These are phyloP conservation scores for Eurosta solidaginis DNA, from an alignment of 1,140 invertebrate genomes.

Conservation along the genomic window DNA sequence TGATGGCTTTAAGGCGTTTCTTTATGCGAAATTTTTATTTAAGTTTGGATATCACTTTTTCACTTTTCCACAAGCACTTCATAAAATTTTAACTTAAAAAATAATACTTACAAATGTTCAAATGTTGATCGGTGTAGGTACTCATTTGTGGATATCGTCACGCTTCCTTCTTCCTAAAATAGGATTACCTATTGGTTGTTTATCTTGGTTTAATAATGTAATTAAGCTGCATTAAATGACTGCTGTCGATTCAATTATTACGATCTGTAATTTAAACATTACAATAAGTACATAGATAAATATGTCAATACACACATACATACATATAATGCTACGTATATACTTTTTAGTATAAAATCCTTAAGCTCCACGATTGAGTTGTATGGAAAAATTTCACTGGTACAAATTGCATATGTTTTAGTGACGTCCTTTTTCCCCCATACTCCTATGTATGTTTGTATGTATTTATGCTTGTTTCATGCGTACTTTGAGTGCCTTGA, in stretches of 20 bases:
- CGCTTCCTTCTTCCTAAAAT: background rate
- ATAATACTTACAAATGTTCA: background rate
- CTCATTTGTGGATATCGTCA: background rate
- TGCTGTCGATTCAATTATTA: constrained; percentile 26
- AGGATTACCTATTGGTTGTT: background rate
- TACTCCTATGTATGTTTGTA: background rate
- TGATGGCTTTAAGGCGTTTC: constrained; percentile 51
- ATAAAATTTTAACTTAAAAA: background rate
- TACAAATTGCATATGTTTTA: background rate
- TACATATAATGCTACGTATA: background rate
- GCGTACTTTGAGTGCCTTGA: background rate
- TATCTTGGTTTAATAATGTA: constrained; percentile 9
- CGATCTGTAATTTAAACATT: constrained; percentile 18
- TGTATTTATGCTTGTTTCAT: background rate
- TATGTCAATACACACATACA: background rate
- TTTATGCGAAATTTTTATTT: background rate
- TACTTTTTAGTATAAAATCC: background rate
- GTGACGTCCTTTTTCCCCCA: background rate
- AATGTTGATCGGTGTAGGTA: background rate
- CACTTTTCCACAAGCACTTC: background rate
- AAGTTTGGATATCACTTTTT: background rate
- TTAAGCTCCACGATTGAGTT: background rate
- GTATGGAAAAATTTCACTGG: background rate
- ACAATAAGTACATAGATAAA: too few species aligned
- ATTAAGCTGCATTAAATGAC: constrained; percentile 26